Evolutionary conservation across 2,888 invertebrate species (phyloP), one percentile per base, ranked within the genome.

Genomic region (Pantelozetes paolii): DNA sequence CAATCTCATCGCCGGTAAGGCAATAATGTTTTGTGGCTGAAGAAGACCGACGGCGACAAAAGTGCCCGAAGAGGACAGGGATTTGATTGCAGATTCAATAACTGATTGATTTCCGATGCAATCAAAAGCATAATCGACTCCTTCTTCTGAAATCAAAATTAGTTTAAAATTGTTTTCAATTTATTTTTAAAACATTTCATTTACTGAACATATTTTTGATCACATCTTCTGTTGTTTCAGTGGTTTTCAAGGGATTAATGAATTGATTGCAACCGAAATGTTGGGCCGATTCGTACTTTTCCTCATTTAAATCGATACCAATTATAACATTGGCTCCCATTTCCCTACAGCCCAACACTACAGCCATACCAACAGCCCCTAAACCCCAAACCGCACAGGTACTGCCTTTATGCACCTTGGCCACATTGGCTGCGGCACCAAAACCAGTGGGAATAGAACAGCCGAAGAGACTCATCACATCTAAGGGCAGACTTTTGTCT

Each of bases 361-460:
- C 81, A 15, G 82, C 80, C 75, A 83, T 76, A 28, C 83, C 83
- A 20, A 83, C 82, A 5, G 81, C 81, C 11, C 83, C 82, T 20
- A 83, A 78, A 6, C 82, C 83, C 81, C 81, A 83, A 8, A 82
- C 80, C 20, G 81, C 83, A 18, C 80, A 81, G 1, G 81, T 81
- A 64, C 80, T 79, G 18, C 80, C 81, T 6, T 73, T 30, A 69
- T 81, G 83, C 0, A 86, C 84, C 30, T 77, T 73, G 0, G 57
- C 78, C 8, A 74, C 40, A 32, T 77, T 77, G 40, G 75, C 62
- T 6, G 57, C 78, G 0, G 78, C 75, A n/a, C 78, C 77, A 62
- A 76, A 78, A 15, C 78, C 78, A 5, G 78, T 78, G 11, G 77
- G 74, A 15, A 78, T 73, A 50, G 76, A 76, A 57, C 78, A 78